Conservation (phyloP, 2,113 vertebrate genomes). For the Diphyllodes magnificus region DNA sequence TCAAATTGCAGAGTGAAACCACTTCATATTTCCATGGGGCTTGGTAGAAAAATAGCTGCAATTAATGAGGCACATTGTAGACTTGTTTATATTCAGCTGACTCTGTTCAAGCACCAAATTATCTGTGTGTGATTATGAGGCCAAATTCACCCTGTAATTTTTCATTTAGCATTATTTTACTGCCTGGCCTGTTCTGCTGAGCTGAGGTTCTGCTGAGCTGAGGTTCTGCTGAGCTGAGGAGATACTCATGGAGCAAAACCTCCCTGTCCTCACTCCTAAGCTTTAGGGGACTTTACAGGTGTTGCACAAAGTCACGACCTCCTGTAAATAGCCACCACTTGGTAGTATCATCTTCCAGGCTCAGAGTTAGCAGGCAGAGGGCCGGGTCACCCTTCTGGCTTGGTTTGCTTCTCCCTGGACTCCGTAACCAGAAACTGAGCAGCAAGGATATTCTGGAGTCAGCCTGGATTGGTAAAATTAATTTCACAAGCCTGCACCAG, state of each 20-base stretch:
- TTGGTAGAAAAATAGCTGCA: conserved; percentile 41
- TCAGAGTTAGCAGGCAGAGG: neutral
- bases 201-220: neutral
- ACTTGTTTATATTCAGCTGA: conserved; percentile 37
- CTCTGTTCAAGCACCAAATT: conserved; percentile 42
- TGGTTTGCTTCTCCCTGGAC: neutral
- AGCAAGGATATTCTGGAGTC: neutral
- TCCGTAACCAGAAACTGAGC: neutral
- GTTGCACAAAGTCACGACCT: neutral
- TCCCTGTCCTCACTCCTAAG: neutral
- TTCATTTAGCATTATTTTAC: conserved; percentile 43
- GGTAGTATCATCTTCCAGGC: neutral
- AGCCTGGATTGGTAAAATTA: neutral
- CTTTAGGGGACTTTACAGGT: neutral
- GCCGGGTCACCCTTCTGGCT: neutral
- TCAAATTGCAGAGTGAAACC: conserved; percentile 30
- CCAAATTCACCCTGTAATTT: conserved; percentile 53
- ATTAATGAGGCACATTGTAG: conserved; percentile 44
- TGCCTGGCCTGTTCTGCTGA: neutral
- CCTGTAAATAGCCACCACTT: neutral
- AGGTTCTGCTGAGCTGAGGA: neutral
- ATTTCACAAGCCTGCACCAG: neutral
- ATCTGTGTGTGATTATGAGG: conserved; percentile 26
- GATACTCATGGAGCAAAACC: neutral
- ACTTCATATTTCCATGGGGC: conserved; percentile 37